Evolutionary conservation across 2,797 vertebrate genomes (phyloP).

Genomic region (Urosaurus nigricauda): DNA sequence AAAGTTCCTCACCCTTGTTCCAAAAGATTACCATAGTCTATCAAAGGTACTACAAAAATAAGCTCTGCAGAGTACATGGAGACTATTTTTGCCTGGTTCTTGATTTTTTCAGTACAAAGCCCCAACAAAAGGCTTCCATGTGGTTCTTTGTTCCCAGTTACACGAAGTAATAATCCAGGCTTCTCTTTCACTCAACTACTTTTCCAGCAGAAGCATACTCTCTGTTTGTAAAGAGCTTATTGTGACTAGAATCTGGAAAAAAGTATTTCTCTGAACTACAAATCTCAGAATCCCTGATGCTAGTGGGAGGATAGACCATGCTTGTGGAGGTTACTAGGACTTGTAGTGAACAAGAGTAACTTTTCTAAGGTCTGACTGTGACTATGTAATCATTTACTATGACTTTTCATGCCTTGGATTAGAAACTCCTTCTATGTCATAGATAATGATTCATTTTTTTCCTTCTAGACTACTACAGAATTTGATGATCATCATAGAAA

Average conservation of each 20-base stretch:
- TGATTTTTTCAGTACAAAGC: neutral
- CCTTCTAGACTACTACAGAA: neutral
- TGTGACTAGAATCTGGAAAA: neutral
- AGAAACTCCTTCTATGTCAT: constrained; percentile 19
- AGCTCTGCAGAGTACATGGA: neutral
- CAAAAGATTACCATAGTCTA: neutral
- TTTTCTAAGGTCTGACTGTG: neutral
- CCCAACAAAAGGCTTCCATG: neutral
- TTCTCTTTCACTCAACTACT: constrained; percentile 8
- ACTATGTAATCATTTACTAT: neutral
- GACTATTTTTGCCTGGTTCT: neutral
- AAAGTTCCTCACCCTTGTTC: too few relatives aligned
- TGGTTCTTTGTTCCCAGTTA: too few relatives aligned
- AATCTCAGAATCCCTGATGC: too few relatives aligned
- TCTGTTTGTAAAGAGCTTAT: constrained; percentile 8
- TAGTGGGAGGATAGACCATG: too few relatives aligned
- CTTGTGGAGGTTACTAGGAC: too few relatives aligned
- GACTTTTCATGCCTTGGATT: neutral
- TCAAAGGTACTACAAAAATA: constrained; percentile 1
- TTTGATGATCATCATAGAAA: accelerated
- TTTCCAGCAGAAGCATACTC: neutral
- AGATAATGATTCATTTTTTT: constrained; percentile 18
- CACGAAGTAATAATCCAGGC: neutral
- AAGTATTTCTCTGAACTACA: too few relatives aligned
- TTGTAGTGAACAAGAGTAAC: too few relatives aligned